Conservation (phyloP, 2,888 invertebrate genomes). For the Nemurella pictetii region DNA sequence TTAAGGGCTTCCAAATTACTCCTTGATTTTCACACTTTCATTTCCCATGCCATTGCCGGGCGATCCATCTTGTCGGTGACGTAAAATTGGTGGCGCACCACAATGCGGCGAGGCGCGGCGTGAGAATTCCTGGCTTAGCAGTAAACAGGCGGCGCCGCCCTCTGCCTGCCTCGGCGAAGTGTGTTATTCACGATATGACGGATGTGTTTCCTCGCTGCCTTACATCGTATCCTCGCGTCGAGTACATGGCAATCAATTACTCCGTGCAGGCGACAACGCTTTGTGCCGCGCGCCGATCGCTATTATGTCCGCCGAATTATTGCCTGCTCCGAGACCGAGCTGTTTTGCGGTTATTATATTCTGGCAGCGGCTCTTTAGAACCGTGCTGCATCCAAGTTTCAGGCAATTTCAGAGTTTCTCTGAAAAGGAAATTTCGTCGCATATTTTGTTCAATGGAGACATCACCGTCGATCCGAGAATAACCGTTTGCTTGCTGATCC, state of each 20-base stretch:
- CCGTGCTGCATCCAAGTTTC: neutral
- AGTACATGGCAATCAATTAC: conserved; percentile 31
- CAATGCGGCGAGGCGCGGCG: neutral
- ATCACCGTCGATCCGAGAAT: neutral
- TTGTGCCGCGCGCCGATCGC: neutral
- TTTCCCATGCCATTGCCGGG: conserved; percentile 2
- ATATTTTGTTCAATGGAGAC: neutral
- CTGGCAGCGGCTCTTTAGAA: neutral
- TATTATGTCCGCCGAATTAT: conserved; percentile 4
- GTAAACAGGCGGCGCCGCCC: conserved; percentile 13
- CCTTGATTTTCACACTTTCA: neutral
- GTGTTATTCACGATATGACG: conserved; percentile 24
- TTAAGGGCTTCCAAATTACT: neutral
- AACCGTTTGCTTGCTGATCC: neutral
- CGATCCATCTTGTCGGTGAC: conserved; percentile 38
- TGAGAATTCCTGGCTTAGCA: conserved; percentile 19
- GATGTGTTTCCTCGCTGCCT: neutral
- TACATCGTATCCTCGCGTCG: conserved; percentile 16
- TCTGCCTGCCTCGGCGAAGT: neutral
- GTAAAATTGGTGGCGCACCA: conserved; percentile 16
- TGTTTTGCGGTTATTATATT: neutral
- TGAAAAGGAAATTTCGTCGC: neutral
- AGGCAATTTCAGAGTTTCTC: neutral
- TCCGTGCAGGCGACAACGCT: neutral
- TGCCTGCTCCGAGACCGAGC: neutral